phyloP scores from a whole-genome alignment of 2,113 vertebrate species.

The Onychostruthus taczanowskii region DNA sequence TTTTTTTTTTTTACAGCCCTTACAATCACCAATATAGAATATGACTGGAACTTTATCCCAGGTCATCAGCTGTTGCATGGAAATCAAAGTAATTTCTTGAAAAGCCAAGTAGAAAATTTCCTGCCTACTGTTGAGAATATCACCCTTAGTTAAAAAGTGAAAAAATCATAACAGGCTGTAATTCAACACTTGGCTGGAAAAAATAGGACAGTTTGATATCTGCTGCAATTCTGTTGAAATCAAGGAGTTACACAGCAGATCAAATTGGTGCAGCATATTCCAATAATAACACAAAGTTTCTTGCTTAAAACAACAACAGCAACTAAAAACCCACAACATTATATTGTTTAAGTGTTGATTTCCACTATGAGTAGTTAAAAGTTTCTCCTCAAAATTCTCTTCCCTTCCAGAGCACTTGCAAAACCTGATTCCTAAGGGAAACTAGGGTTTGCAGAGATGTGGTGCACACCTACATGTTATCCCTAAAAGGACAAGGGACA shows the following conservation, averaged over 20 bases:
- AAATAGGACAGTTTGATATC: background rate
- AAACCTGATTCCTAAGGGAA: background rate
- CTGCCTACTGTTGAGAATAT: background rate
- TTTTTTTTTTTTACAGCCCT: background rate
- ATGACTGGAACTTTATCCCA: background rate
- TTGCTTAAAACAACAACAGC: background rate
- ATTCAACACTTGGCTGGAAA: background rate
- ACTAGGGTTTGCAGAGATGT: background rate
- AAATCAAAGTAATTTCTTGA: background rate
- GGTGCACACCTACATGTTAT: background rate
- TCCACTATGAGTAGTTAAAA: background rate
- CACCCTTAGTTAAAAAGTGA: background rate
- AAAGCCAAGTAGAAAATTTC: constrained; percentile 1
- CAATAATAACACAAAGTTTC: background rate
- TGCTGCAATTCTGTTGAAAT: background rate
- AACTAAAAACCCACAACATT: background rate
- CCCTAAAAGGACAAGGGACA: background rate
- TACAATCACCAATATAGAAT: background rate
- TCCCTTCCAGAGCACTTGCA: background rate
- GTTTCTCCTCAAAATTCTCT: background rate
- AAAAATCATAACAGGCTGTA: background rate
- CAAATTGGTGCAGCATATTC: background rate
- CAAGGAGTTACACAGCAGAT: background rate
- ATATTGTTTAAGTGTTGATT: background rate
- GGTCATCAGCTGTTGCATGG: background rate